phyloP scores from a whole-genome alignment of 2,888 invertebrate species.

The Vandiemenella viatica region DNA sequence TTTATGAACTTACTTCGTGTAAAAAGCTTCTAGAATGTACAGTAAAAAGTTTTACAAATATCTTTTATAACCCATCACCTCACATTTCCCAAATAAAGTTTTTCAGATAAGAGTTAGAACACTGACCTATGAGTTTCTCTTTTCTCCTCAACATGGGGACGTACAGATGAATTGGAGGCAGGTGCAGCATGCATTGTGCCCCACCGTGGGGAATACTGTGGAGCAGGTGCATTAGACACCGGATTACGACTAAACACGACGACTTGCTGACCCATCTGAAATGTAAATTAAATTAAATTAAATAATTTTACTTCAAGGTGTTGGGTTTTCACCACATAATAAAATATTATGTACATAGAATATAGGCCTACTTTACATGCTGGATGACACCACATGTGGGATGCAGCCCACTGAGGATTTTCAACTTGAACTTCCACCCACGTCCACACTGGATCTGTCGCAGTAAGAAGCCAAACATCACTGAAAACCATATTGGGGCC shows the following conservation, averaged over 20 bases:
- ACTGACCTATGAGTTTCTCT: no score
- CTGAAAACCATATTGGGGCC: slow-evolving; percentile 73
- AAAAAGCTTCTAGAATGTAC: no score
- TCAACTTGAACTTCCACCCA: slow-evolving; percentile 61
- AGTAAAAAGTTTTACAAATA: no score
- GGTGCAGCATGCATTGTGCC: no score
- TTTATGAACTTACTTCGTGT: no score
- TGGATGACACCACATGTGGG: slow-evolving; percentile 86
- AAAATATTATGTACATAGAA: slow-evolving; percentile 14
- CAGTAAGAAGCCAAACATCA: slow-evolving; percentile 80
- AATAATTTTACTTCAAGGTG: neutral
- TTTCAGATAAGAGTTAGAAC: no score
- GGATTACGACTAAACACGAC: slow-evolving; percentile 54
- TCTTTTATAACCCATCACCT: no score
- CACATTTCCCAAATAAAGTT: no score
- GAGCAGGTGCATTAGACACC: slow-evolving; percentile 36
- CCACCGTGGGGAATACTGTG: slow-evolving; percentile 39
- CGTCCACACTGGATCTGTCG: slow-evolving; percentile 52
- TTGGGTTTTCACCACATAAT: neutral
- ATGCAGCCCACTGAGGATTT: slow-evolving; percentile 65
- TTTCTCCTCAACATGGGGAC: no score
- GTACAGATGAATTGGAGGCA: no score
- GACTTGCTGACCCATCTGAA: slow-evolving; percentile 50
- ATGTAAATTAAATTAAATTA: neutral
- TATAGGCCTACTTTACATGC: slow-evolving; percentile 51